Evolutionary conservation across 1,140 invertebrate species (phyloP).

Genomic region (Temnothorax curvispinosus): DNA sequence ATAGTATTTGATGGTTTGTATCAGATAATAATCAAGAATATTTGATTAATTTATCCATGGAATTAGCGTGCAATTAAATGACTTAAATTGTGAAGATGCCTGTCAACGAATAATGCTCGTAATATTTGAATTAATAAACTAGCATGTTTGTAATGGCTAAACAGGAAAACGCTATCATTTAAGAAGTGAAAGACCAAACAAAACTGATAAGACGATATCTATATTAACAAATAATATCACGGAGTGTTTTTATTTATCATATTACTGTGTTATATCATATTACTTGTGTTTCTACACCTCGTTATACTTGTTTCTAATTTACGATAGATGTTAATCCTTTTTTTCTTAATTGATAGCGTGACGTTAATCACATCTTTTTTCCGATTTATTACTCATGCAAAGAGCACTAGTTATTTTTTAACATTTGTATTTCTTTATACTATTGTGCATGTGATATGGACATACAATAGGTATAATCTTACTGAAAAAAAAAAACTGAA

Average conservation of each 20-base stretch:
- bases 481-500: not conserved
- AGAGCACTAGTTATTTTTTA: not conserved
- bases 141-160: not conserved
- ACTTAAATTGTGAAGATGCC: not conserved
- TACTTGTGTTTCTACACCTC: not conserved
- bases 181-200: not conserved
- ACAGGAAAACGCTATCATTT: not conserved
- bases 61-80: not conserved
- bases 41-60: slow-evolving; percentile 11
- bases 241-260: not conserved
- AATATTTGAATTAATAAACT: slow-evolving; percentile 7
- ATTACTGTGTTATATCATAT: not conserved
- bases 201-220: not conserved
- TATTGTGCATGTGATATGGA: not conserved
- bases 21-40: not conserved
- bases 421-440: not conserved
- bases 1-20: not conserved
- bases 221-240: not conserved
- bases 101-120: slow-evolving; percentile 1
- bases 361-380: not conserved
- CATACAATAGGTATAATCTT: not conserved
- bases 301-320: not conserved
- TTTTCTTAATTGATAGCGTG: not conserved
- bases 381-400: not conserved
- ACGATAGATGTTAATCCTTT: not conserved